Percentiles rank a stretch among this genome's conserved stretches.
Evolutionary conservation across 2,888 invertebrate species (phyloP).

Genomic region (Bhutanitis thaidina): DNA sequence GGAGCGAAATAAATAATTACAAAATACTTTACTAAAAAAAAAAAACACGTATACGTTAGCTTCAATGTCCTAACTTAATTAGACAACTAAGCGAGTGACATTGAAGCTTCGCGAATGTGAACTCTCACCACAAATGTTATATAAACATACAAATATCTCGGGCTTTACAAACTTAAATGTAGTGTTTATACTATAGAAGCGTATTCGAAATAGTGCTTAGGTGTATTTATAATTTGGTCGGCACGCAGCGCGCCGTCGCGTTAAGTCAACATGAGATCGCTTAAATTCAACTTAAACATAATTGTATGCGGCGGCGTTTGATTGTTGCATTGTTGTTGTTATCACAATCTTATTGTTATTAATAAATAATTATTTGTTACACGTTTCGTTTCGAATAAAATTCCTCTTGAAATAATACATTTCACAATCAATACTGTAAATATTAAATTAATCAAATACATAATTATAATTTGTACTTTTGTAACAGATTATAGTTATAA

Average conservation of each 20-base stretch:
- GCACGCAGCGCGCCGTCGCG: conserved; percentile 1
- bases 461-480: too few relatives aligned
- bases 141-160: conserved; percentile 5
- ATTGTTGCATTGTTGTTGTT: too few relatives aligned
- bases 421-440: too few relatives aligned
- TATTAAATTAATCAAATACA: too few relatives aligned
- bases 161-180: conserved; percentile 11
- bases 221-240: conserved; percentile 10
- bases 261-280: conserved; percentile 10
- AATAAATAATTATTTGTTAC: too few relatives aligned
- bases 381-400: too few relatives aligned
- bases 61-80: neutral
- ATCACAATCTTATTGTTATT: too few relatives aligned
- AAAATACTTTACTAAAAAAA: neutral
- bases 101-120: neutral
- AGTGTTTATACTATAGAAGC: conserved; percentile 9
- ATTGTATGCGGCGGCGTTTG: too few relatives aligned
- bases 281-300: neutral
- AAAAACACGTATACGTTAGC: neutral
- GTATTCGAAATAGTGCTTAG: conserved; percentile 9
- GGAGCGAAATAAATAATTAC: conserved; percentile 5
- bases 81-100: neutral
- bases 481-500: too few relatives aligned
- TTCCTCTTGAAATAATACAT: too few relatives aligned
- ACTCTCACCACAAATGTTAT: neutral